These are phyloP conservation scores for Alethe castanea DNA, from an alignment of 2,113 vertebrate species.

Conservation along the genomic window DNA sequence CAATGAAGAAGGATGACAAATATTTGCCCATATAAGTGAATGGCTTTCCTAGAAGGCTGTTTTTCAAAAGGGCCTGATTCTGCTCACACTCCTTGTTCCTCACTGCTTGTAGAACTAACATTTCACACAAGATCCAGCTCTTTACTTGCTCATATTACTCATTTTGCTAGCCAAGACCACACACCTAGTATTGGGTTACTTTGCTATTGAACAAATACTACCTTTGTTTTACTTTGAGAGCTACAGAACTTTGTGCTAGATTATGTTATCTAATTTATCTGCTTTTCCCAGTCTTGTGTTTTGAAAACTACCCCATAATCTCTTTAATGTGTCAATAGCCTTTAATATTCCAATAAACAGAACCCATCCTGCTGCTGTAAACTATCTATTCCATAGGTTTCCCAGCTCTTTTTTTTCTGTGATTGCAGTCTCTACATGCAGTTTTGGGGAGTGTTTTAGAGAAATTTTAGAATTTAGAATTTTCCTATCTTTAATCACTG, in stretches of 20 bases:
- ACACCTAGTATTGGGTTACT: neutral
- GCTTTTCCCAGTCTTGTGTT: neutral
- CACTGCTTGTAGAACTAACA: neutral
- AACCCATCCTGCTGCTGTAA: neutral
- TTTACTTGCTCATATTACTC: neutral
- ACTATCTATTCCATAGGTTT: neutral
- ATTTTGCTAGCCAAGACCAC: neutral
- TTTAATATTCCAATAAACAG: neutral
- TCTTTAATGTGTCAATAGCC: neutral
- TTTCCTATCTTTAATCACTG: neutral
- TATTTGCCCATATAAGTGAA: constrained; percentile 33
- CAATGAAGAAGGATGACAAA: constrained; percentile 1
- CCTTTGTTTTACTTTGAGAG: neutral
- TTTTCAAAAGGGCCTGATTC: neutral
- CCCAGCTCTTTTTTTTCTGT: neutral
- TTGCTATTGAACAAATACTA: neutral
- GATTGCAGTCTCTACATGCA: neutral
- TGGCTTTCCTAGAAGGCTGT: neutral
- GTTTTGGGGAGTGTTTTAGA: neutral
- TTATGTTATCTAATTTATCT: neutral
- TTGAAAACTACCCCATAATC: neutral
- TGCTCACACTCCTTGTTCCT: neutral
- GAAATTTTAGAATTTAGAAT: neutral
- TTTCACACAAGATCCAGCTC: neutral
- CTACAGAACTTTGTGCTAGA: neutral